Evolutionary conservation across 2,797 vertebrate species (phyloP).

Genomic region (Hoplostethus atlanticus): DNA sequence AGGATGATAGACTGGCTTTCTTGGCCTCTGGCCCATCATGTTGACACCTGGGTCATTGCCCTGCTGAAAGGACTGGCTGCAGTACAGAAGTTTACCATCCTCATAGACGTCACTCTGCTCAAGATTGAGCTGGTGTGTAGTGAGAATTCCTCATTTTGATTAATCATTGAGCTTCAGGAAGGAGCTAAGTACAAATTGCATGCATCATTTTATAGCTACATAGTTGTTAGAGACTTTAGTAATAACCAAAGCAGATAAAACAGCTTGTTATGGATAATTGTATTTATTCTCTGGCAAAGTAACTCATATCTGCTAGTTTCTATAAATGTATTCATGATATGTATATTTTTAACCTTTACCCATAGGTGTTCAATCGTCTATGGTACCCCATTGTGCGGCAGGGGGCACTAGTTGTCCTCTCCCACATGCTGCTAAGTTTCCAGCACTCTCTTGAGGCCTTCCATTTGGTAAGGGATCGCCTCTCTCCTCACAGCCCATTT

Average conservation of each 20-base stretch:
- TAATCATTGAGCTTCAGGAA: not conserved
- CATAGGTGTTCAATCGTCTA: conserved; percentile 95
- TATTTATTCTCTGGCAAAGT: not conserved
- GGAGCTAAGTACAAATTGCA: not conserved
- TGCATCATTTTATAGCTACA: not conserved
- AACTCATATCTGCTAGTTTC: not conserved
- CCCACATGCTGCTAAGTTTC: conserved; percentile 99
- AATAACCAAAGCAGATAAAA: not conserved
- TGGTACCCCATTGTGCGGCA: conserved; percentile 98
- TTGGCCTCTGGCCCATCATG: conserved; percentile 97
- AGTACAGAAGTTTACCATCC: conserved; percentile 99
- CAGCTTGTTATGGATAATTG: not conserved
- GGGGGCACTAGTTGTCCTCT: conserved; percentile 95
- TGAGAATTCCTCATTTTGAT: conserved; percentile 15
- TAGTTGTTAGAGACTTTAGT: not conserved
- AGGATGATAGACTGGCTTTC: conserved; percentile 99
- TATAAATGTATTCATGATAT: conserved; percentile 8
- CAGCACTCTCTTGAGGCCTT: conserved; percentile 99
- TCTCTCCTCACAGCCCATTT: conserved; percentile 60
- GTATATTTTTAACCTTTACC: conserved; percentile 33
- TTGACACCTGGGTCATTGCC: conserved; percentile 97
- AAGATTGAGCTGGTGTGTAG: conserved; percentile 96
- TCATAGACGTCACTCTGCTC: conserved; percentile 97
- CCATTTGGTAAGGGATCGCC: conserved; percentile 91
- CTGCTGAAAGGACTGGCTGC: conserved; percentile 96